These are phyloP conservation scores for Pseudoips prasinana DNA, from an alignment of 2,888 invertebrate genomes.

Conservation along the genomic window DNA sequence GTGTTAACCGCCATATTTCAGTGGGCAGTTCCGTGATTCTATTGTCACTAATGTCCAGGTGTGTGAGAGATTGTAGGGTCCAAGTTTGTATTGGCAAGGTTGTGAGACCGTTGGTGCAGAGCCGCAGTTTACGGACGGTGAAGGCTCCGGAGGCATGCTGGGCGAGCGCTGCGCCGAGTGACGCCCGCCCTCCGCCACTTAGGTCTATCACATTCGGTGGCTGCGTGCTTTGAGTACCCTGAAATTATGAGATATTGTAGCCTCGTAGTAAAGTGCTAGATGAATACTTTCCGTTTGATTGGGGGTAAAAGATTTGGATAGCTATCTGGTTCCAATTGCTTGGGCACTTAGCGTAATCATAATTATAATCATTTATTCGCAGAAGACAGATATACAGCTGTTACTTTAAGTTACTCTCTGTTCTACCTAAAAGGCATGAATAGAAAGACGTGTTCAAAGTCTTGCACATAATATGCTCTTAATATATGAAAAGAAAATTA, in stretches of 20 bases:
- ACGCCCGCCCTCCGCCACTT: slow-evolving; percentile 61
- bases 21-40: slow-evolving; percentile 83
- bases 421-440: too few species aligned
- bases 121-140: slow-evolving; percentile 58
- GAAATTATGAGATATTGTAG: slow-evolving; percentile 30
- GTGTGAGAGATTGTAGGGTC: slow-evolving; percentile 81
- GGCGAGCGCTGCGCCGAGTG: slow-evolving; percentile 55
- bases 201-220: slow-evolving; percentile 71
- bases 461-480: too few species aligned
- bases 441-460: too few species aligned
- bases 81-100: slow-evolving; percentile 83
- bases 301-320: too few species aligned
- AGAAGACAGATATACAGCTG: too few species aligned
- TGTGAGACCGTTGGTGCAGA: slow-evolving; percentile 80
- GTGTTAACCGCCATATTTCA: slow-evolving; percentile 80
- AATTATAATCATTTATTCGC: too few species aligned
- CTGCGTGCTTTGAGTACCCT: slow-evolving; percentile 73
- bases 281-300: too few species aligned
- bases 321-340: too few species aligned
- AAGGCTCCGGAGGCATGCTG: slow-evolving; percentile 63
- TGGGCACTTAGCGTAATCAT: too few species aligned
- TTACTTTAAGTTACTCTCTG: too few species aligned
- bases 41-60: slow-evolving; percentile 87
- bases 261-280: not conserved
- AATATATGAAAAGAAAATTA: too few species aligned